Evolutionary conservation across 2,113 vertebrate genomes (phyloP), one percentile per base, ranked within the genome.

Genomic region (Oncorhynchus kisutch): DNA sequence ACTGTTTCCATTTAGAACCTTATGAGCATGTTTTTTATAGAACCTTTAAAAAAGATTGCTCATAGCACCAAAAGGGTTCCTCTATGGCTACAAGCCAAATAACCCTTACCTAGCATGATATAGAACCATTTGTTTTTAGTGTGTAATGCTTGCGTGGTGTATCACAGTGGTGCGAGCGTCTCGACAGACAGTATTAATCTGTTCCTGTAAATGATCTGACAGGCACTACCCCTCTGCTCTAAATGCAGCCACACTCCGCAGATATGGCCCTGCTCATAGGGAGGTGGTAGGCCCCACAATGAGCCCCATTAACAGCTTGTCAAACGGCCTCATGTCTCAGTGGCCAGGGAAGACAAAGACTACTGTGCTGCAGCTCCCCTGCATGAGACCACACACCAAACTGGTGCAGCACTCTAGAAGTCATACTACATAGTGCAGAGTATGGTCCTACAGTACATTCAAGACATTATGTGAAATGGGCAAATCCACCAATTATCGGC

Each of bases 271-370:
- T 70, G 73, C 88, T 80, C 85, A 73, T 72, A 82, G 78, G 78
- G 83, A 75, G 86, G 81, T 78, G 79, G 70, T 72, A 75, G 60
- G 70, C 83, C 77, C 84, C 72, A 81, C 77, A 87, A 78, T 86
- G 82, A 91, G 85, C 81, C 82, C 87, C 81, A 94, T 94, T 94
- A 93, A 90, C 90, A 84, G 79, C 83, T 78, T 92, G 90, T 93
- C 93, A 93, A 71, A 88, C 87, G 81, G 74, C 72, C 72, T 91
- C 74, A 75, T 77, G 60, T 70, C 71, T 59, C 67, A 70, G 20
- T 69, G 27, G 59, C 65, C 71, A 86, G 72, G 65, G 12, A 29
- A 67, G 65, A 13, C 16, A 25, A 66, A 14, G 25, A 29, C 51
- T 18, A 5, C 14, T 54, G 51, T 54, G 51, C 51, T 54, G 51